These are phyloP conservation scores for Eledone cirrhosa DNA, from an alignment of 2,888 invertebrate species.

Conservation along the genomic window DNA sequence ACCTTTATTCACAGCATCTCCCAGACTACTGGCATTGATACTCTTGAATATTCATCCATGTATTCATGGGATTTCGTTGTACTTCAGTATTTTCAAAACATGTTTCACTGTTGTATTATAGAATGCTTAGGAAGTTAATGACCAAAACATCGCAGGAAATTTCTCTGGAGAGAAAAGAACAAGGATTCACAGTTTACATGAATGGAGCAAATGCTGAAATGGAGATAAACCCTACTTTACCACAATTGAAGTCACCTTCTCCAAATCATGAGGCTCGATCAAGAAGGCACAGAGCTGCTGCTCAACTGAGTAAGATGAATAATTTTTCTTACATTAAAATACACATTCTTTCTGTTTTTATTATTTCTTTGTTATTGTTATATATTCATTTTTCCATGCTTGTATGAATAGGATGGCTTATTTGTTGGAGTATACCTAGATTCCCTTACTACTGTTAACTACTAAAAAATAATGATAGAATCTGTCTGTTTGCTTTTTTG, in stretches of 20 bases:
- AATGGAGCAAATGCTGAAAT: constrained; percentile 60
- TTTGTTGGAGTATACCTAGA: too few species aligned
- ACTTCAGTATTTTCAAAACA: too few species aligned
- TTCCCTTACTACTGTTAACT: too few species aligned
- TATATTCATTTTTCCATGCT: too few species aligned
- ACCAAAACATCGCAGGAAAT: constrained; percentile 57
- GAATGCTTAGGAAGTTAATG: constrained; percentile 56
- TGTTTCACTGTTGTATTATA: constrained; percentile 34
- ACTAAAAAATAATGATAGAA: too few species aligned
- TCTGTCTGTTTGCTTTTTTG: too few species aligned
- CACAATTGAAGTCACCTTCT: constrained; percentile 25
- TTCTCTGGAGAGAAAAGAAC: constrained; percentile 62
- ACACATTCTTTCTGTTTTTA: not conserved
- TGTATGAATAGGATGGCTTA: too few species aligned
- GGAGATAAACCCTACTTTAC: constrained; percentile 30
- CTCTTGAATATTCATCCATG: too few species aligned
- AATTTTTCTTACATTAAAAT: not conserved
- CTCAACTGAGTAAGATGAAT: not conserved
- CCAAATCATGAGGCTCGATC: constrained; percentile 5
- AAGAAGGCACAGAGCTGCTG: not conserved
- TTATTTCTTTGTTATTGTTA: not conserved
- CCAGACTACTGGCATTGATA: too few species aligned
- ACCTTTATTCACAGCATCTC: too few species aligned
- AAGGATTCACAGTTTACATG: constrained; percentile 65
- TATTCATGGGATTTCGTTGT: too few species aligned